Evolutionary conservation across 2,113 vertebrate genomes (phyloP).

Genomic region (Lichenostomus cassidix): DNA sequence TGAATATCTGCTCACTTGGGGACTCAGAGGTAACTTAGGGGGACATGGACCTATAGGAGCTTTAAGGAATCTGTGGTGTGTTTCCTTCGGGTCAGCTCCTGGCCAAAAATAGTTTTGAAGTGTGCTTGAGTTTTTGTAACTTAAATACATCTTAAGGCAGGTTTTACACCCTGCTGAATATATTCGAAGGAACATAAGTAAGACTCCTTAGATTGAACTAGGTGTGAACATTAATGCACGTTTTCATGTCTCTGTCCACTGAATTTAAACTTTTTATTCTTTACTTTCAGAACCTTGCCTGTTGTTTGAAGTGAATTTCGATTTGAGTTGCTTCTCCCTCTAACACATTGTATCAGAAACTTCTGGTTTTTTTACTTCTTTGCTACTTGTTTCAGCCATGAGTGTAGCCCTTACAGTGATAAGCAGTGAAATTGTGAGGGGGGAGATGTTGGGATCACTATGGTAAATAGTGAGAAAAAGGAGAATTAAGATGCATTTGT

Average conservation of each 20-base stretch:
- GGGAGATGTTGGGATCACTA: neutral
- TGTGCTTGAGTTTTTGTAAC: accelerated
- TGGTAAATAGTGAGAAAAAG: neutral
- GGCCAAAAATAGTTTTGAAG: neutral
- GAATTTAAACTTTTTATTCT: neutral
- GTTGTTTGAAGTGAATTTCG: neutral
- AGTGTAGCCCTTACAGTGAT: neutral
- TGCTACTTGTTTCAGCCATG: neutral
- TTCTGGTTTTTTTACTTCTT: neutral
- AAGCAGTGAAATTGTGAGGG: neutral
- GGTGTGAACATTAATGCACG: neutral
- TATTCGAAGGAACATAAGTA: neutral
- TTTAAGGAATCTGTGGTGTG: neutral
- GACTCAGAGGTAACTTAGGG: neutral
- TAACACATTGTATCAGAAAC: neutral
- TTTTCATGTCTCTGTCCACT: neutral
- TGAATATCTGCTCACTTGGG: neutral
- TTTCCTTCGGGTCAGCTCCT: neutral
- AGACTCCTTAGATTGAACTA: neutral
- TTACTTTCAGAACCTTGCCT: neutral
- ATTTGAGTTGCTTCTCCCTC: neutral
- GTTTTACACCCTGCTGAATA: neutral
- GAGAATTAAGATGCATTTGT: neutral
- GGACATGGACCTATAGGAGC: neutral
- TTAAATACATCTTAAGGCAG: neutral